A percentile compares a stretch with the other conserved stretches of the same genome.
phyloP scores from a whole-genome alignment of 2,113 vertebrate species.

The Plecturocebus donacophilus region DNA sequence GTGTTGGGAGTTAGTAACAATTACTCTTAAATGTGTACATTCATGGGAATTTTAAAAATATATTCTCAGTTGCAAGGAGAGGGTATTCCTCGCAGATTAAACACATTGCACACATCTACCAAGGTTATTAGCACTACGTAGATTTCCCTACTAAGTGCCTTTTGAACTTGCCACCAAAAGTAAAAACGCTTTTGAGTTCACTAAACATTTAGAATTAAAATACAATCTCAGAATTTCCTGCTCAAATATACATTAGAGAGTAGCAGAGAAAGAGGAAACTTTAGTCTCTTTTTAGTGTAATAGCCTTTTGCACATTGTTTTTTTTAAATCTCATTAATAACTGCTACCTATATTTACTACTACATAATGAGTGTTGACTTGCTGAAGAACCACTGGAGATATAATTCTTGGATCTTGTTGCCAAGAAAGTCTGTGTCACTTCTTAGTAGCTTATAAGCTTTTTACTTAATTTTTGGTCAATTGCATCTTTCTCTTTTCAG shows the following conservation, averaged over 20 bases:
- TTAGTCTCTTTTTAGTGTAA: neutral
- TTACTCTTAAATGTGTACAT: neutral
- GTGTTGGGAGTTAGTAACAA: neutral
- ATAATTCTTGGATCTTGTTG: neutral
- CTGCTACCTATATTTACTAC: neutral
- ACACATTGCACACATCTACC: fast-evolving
- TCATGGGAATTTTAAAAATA: neutral
- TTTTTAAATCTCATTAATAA: neutral
- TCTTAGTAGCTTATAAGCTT: neutral
- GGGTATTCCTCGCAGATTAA: neutral
- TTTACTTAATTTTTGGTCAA: neutral
- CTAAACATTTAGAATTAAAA: conserved; percentile 4
- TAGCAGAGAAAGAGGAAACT: neutral
- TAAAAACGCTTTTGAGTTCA: neutral
- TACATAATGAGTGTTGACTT: neutral
- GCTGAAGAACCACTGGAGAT: neutral
- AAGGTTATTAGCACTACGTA: neutral
- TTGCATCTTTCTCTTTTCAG: neutral
- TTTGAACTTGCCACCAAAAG: neutral
- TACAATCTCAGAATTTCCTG: neutral
- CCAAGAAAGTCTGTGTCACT: neutral
- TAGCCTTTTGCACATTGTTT: neutral
- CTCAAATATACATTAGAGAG: neutral
- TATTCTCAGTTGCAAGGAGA: neutral
- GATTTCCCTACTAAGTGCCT: neutral